These are phyloP conservation scores for Gymnoscopelus braueri DNA, from an alignment of 2,797 vertebrate species.

Conservation along the genomic window DNA sequence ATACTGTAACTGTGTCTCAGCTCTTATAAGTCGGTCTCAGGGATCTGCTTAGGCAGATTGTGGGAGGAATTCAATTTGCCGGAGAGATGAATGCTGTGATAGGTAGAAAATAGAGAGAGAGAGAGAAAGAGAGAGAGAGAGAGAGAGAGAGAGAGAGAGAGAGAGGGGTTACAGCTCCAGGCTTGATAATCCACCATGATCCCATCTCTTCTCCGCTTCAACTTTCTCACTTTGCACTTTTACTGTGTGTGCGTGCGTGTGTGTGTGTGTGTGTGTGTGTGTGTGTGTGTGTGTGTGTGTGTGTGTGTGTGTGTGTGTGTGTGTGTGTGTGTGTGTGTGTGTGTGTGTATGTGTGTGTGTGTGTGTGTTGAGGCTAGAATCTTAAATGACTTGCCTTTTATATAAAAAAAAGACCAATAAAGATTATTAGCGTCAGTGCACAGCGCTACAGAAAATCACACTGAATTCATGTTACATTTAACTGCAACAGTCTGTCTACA, in stretches of 20 bases:
- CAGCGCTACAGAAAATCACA: constrained; percentile 47
- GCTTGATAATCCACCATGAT: constrained; percentile 42
- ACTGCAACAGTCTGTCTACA: constrained; percentile 35
- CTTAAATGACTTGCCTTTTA: constrained; percentile 50
- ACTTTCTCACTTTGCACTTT: constrained; percentile 19
- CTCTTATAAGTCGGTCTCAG: constrained; percentile 16
- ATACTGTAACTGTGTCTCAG: neutral
- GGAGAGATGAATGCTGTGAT: constrained; percentile 59
- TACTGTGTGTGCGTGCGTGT: constrained; percentile 11
- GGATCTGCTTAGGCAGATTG: constrained; percentile 66
- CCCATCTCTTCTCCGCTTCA: constrained; percentile 16
- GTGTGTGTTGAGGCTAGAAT: constrained; percentile 33
- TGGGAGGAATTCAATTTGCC: constrained; percentile 69
- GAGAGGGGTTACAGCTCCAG: constrained; percentile 45
- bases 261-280: constrained; percentile 2
- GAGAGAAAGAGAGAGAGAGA: neutral
- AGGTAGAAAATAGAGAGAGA: constrained; percentile 7
- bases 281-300: constrained; percentile 5
- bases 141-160: constrained; percentile 17
- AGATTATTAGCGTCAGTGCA: constrained; percentile 43
- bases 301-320: constrained; percentile 9
- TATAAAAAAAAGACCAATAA: constrained; percentile 33
- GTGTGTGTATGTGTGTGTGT: neutral
- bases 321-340: constrained; percentile 10
- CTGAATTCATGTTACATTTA: constrained; percentile 33